These are phyloP conservation scores for Nanorana parkeri DNA, from an alignment of 2,113 vertebrate species.

Conservation along the genomic window DNA sequence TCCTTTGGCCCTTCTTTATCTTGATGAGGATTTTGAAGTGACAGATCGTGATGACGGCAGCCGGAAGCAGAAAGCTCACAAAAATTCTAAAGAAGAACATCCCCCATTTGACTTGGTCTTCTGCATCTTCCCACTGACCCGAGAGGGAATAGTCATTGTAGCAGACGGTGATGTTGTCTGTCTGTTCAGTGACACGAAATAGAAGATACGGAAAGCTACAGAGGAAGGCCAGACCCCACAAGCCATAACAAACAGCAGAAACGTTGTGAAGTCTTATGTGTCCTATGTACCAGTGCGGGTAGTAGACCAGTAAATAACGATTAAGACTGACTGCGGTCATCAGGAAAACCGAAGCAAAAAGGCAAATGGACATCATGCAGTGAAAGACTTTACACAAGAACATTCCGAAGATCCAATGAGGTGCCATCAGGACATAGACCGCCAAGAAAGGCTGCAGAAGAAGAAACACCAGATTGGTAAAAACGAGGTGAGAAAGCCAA, in stretches of 20 bases:
- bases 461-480: slow-evolving; percentile 62
- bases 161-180: slow-evolving; percentile 51
- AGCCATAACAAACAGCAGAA: slow-evolving; percentile 32
- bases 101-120: slow-evolving; percentile 29
- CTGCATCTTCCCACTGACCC: slow-evolving; percentile 28
- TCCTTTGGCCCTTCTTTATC: slow-evolving; percentile 71
- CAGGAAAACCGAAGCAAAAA: slow-evolving; percentile 62
- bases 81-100: slow-evolving; percentile 60
- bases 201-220: slow-evolving; percentile 60
- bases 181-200: slow-evolving; percentile 54
- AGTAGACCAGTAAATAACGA: slow-evolving; percentile 62
- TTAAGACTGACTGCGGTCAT: slow-evolving; percentile 64
- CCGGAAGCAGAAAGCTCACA: slow-evolving; percentile 77
- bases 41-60: slow-evolving; percentile 75
- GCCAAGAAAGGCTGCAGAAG: slow-evolving; percentile 60
- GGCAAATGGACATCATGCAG: slow-evolving; percentile 45
- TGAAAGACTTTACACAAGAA: slow-evolving; percentile 63
- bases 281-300: slow-evolving; percentile 62
- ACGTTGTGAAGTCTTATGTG: slow-evolving; percentile 56
- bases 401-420: slow-evolving; percentile 62
- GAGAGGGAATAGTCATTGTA: slow-evolving; percentile 59
- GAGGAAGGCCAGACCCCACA: slow-evolving; percentile 60
- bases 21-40: slow-evolving; percentile 75
- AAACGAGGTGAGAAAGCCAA: slow-evolving; percentile 65
- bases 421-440: slow-evolving; percentile 43